Base-by-base conservation (phyloP, 2,797 vertebrate species). In the Sebastes kiyomatsui region DNA sequence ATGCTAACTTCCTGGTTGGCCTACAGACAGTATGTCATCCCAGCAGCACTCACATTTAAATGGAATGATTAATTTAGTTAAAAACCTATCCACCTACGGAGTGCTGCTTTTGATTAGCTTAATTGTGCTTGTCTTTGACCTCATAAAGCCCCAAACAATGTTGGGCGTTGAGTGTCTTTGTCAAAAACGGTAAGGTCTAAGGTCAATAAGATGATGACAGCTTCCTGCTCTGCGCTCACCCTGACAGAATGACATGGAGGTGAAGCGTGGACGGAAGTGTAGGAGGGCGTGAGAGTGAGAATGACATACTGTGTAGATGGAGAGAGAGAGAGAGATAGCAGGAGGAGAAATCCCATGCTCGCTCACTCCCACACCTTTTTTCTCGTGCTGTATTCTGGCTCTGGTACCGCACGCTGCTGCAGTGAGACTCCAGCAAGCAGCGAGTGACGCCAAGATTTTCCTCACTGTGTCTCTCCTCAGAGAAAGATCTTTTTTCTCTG, bases 351-450 rank as follows among this genome's bases (percentile, higher is more conserved):
- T 88, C 91, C 92, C 90, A 77, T 82, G 86, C 91, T 91, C 72
- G n/a, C 91, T 91, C 88, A 94, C 94, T 94, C 96, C 96, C 95
- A 95, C 94, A 95, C 92, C 91, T 94, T 95, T 89, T 90, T 90
- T 81, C 88, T 87, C 82, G 85, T 79, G 87, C 95, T 94, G 92
- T 91, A 86, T 93, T 93, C 93, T 86, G 90, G 85, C 85, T 92
- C 85, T 87, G 88, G 64, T 86, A 83, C 75, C 86, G 83, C 89
- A 84, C 82, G 81, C 92, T 91, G 94, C 93, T 88, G 92, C 90
- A 93, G 85, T 91, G 80, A 88, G 89, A 91, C 85, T 91, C 86
- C 81, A 83, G 87, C 82, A 56, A 75, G 92, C 83, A 77, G 81
- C n/a, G 67, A 80, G 64, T 56, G 67, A 88, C 13, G 65, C 82